A percentile compares a stretch with the other conserved stretches of the same genome.
Conservation (phyloP, 1,140 invertebrate species). For the Drosophila teissieri region DNA sequence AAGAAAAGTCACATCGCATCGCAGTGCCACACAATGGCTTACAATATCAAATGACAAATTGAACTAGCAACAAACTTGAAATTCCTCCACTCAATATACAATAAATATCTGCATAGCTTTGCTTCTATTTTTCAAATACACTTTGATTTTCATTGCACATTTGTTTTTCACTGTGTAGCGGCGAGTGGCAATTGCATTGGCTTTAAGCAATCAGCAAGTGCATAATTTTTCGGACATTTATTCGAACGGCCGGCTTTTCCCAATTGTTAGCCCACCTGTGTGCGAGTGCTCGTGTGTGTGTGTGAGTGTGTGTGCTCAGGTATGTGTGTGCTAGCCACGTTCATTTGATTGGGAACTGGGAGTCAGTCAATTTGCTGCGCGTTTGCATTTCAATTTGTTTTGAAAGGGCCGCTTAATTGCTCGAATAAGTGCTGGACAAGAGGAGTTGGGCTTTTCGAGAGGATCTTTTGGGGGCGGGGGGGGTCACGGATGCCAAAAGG, state of each 20-base stretch:
- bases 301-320: not conserved
- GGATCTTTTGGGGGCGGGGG: not conserved
- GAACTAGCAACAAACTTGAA: too few relatives aligned
- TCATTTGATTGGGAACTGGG: slow-evolving; percentile 50
- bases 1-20: too few relatives aligned
- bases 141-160: too few relatives aligned
- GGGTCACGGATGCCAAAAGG: not conserved
- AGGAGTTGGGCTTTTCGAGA: not conserved
- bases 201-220: slow-evolving; percentile 65
- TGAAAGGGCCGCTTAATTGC: slow-evolving; percentile 64
- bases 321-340: slow-evolving; percentile 12
- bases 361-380: slow-evolving; percentile 58
- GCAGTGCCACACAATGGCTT: too few relatives aligned
- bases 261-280: slow-evolving; percentile 37
- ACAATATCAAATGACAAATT: too few relatives aligned
- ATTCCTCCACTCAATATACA: too few relatives aligned
- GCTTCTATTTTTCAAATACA: not conserved
- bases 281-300: not conserved
- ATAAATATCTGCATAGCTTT: too few relatives aligned
- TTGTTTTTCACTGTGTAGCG: slow-evolving; percentile 8
- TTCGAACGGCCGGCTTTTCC: slow-evolving; percentile 10
- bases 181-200: slow-evolving; percentile 55
- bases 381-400: slow-evolving; percentile 71
- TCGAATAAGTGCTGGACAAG: slow-evolving; percentile 32
- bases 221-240: slow-evolving; percentile 46